A percentile compares a stretch with the other conserved stretches of the same genome.
phyloP scores from a whole-genome alignment of 2,113 vertebrate species.

The Syrmaticus mikado region DNA sequence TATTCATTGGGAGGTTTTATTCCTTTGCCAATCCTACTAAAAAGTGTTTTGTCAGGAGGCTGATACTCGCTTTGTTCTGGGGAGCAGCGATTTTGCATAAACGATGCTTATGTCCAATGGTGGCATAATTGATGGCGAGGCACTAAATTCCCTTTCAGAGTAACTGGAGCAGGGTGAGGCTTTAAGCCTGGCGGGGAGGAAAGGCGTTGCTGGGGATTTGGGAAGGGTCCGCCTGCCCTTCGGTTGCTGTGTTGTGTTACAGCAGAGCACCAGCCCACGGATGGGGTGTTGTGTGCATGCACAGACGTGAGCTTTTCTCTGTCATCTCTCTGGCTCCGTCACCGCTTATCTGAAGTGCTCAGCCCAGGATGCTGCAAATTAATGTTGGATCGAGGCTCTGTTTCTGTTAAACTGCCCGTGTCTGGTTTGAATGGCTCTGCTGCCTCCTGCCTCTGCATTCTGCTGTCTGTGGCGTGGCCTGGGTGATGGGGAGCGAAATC shows the following conservation, averaged over 20 bases:
- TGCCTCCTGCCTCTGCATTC: neutral
- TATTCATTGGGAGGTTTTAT: slow-evolving; percentile 60
- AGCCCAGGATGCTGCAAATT: slow-evolving; percentile 75
- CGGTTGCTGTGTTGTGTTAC: neutral
- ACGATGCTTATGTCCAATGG: slow-evolving; percentile 45
- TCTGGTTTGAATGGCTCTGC: slow-evolving; percentile 53
- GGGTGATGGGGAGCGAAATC: neutral
- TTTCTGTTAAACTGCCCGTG: slow-evolving; percentile 55
- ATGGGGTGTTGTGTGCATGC: neutral
- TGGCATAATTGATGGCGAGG: slow-evolving; percentile 30
- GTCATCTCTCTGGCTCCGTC: slow-evolving; percentile 40
- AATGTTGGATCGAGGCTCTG: slow-evolving; percentile 59
- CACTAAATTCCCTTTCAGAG: slow-evolving; percentile 51
- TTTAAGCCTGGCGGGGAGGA: neutral
- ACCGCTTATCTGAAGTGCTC: slow-evolving; percentile 70
- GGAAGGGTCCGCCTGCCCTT: neutral
- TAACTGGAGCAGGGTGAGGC: slow-evolving; percentile 22
- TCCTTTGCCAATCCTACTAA: slow-evolving; percentile 61
- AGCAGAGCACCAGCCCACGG: neutral
- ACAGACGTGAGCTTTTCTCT: slow-evolving; percentile 20
- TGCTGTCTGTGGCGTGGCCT: neutral
- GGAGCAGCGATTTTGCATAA: slow-evolving; percentile 62
- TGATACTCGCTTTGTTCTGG: slow-evolving; percentile 64
- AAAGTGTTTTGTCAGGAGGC: slow-evolving; percentile 68
- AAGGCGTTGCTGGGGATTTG: neutral